Conservation (phyloP, 1,140 invertebrate genomes). For the Apis florea region DNA sequence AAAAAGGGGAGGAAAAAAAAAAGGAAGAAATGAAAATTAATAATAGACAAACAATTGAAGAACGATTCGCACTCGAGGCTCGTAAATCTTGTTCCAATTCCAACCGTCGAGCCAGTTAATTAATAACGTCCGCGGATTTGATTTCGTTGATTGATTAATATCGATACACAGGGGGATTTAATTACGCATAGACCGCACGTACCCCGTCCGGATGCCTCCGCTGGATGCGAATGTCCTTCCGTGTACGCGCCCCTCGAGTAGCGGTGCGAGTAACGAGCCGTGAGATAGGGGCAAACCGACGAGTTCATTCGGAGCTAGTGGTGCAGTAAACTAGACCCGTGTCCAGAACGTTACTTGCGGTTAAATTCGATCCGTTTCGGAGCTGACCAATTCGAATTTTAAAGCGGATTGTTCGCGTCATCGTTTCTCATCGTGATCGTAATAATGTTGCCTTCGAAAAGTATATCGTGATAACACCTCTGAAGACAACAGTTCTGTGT, state of each 20-base stretch:
- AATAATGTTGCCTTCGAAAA: too few species aligned
- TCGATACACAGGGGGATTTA: constrained; percentile 22
- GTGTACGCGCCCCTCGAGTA: background rate
- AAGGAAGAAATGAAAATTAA: background rate
- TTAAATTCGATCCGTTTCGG: background rate
- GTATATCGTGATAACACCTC: background rate
- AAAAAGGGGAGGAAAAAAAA: background rate
- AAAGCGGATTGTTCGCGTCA: background rate
- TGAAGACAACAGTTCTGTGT: too few species aligned
- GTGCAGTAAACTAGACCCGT: constrained; percentile 38
- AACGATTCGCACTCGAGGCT: background rate
- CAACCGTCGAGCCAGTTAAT: background rate
- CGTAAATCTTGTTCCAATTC: background rate
- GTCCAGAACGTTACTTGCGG: constrained; percentile 33
- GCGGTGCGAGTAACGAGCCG: constrained; percentile 22
- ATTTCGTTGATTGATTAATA: constrained; percentile 17
- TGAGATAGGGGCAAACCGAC: constrained; percentile 37
- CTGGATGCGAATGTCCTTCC: background rate
- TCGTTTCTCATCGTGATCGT: background rate
- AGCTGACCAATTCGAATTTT: constrained; percentile 10
- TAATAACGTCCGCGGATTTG: background rate
- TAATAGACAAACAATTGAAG: background rate
- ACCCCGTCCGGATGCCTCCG: background rate
- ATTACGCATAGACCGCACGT: background rate
- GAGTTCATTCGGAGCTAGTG: constrained; percentile 36